Conservation (phyloP, 2,113 vertebrate genomes). For the Monarcha castaneiventris region DNA sequence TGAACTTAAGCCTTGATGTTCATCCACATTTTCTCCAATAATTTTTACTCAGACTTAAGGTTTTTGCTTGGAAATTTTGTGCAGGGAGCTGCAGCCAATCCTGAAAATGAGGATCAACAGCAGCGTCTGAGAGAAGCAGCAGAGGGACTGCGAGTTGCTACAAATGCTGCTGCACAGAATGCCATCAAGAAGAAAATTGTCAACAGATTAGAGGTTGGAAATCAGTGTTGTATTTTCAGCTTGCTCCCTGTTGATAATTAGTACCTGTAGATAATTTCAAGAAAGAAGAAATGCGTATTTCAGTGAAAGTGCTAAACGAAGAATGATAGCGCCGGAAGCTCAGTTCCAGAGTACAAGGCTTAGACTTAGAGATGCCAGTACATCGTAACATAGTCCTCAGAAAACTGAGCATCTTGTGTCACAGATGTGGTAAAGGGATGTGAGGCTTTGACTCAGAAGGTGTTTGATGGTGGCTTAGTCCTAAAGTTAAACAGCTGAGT, state of each 20-base stretch:
- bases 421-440: background rate
- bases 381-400: background rate
- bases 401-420: background rate
- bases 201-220: slow-evolving; percentile 90
- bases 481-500: background rate
- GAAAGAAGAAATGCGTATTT: background rate
- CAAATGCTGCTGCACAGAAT: slow-evolving; percentile 96
- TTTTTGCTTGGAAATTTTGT: background rate
- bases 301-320: background rate
- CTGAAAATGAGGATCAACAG: slow-evolving; percentile 97
- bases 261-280: background rate
- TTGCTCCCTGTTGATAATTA: background rate
- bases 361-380: background rate
- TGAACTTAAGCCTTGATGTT: background rate
- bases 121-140: slow-evolving; percentile 94
- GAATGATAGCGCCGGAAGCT: background rate
- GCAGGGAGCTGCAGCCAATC: slow-evolving; percentile 95
- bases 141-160: slow-evolving; percentile 92
- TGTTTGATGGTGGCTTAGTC: background rate
- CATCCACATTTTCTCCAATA: background rate
- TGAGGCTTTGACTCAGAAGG: background rate
- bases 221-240: background rate
- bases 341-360: background rate
- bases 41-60: background rate
- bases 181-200: slow-evolving; percentile 98